Evolutionary conservation across 2,888 invertebrate genomes (phyloP).

Genomic region (Thereva nobilitata): DNA sequence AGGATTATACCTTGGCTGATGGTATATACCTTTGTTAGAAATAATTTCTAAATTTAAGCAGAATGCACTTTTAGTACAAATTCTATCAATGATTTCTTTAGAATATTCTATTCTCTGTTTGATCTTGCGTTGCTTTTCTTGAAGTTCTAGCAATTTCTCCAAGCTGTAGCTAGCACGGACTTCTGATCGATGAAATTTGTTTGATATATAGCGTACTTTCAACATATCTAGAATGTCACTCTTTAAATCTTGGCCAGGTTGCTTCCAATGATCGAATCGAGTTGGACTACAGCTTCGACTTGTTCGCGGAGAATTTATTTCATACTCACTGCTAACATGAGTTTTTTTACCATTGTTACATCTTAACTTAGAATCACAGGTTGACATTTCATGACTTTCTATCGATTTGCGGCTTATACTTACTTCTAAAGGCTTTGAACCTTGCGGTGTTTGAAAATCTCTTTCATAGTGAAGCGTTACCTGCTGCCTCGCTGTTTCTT

Average conservation of each 20-base stretch:
- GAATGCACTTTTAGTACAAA: constrained; percentile 60
- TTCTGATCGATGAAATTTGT: constrained; percentile 64
- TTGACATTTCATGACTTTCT: constrained; percentile 28
- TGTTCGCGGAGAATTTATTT: constrained; percentile 52
- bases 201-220: constrained; percentile 52
- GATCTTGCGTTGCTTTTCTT: constrained; percentile 72
- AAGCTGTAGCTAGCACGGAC: constrained; percentile 75
- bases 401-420: neutral
- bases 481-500: constrained; percentile 48
- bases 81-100: constrained; percentile 59
- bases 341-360: neutral
- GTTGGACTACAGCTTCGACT: constrained; percentile 52
- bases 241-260: constrained; percentile 1
- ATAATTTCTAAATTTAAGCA: constrained; percentile 48
- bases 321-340: constrained; percentile 41
- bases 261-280: neutral
- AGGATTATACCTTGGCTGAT: constrained; percentile 49
- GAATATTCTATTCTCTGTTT: constrained; percentile 70
- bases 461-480: constrained; percentile 48
- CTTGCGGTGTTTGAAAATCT: neutral
- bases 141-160: constrained; percentile 70
- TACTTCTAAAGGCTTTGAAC: neutral
- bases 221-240: constrained; percentile 46
- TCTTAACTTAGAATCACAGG: constrained; percentile 30
- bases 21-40: constrained; percentile 44